These are phyloP conservation scores for Lacerta agilis DNA, from an alignment of 2,797 vertebrate species.

Conservation along the genomic window DNA sequence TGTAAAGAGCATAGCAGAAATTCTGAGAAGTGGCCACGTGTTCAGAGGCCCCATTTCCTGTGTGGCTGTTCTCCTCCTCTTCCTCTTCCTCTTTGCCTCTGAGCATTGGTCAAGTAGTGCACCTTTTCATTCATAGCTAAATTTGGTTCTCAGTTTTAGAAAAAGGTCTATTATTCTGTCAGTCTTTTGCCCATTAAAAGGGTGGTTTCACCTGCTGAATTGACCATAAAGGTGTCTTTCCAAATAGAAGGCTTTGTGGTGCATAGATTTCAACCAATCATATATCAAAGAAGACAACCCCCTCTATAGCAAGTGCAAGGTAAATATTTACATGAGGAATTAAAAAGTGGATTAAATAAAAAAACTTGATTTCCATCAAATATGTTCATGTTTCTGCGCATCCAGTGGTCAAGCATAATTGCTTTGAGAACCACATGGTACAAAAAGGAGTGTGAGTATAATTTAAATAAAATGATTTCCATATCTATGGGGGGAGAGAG, in stretches of 20 bases:
- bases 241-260: neutral
- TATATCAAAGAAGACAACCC: neutral
- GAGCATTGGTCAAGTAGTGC: neutral
- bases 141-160: neutral
- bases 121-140: neutral
- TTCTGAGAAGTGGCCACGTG: conserved; percentile 6
- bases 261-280: neutral
- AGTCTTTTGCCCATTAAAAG: neutral
- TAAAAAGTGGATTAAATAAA: no score
- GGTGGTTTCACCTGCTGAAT: neutral
- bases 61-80: neutral
- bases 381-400: no score
- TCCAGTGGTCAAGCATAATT: no score
- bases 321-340: neutral
- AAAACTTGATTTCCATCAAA: no score
- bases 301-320: neutral
- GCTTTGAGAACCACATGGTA: no score
- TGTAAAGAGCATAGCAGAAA: conserved; percentile 2
- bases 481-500: conserved; percentile 93
- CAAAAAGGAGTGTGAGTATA: no score
- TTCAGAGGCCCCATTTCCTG: neutral
- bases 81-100: neutral
- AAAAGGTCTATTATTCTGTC: neutral
- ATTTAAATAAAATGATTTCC: conserved; percentile 15
- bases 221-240: neutral